Conservation (phyloP, 2,113 vertebrate species). For the Corvus hawaiiensis region DNA sequence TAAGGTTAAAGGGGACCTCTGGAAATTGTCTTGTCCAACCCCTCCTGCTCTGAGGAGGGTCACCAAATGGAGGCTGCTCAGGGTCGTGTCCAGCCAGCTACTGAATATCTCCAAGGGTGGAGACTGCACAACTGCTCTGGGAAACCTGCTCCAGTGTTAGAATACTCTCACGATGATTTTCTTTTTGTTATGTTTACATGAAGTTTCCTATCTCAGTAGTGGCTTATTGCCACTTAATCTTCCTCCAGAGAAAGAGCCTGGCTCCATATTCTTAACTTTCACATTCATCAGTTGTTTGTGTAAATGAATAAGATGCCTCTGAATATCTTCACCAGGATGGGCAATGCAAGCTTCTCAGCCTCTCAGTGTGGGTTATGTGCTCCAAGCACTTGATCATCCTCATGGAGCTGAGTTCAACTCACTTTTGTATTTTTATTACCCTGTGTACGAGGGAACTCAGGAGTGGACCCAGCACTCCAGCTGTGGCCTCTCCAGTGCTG, state of each 20-base stretch:
- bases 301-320: background rate
- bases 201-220: background rate
- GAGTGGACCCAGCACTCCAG: background rate
- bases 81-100: background rate
- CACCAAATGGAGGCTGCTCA: background rate
- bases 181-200: background rate
- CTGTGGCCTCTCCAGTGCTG: background rate
- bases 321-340: background rate
- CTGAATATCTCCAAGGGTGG: background rate
- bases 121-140: background rate
- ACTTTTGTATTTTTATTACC: background rate
- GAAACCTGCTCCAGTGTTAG: background rate
- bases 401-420: background rate
- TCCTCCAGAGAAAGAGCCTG: background rate
- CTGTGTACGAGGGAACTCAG: background rate
- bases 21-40: background rate
- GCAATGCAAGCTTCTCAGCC: background rate
- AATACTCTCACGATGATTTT: background rate
- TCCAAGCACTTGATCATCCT: background rate
- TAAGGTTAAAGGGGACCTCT: background rate
- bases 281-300: background rate
- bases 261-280: background rate
- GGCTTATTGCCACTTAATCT: background rate
- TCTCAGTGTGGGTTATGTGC: background rate
- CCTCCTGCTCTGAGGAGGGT: background rate